Percentiles rank a stretch among this genome's conserved stretches.
phyloP scores from a whole-genome alignment of 2,888 invertebrate genomes.

The Dicyrtomina minuta region DNA sequence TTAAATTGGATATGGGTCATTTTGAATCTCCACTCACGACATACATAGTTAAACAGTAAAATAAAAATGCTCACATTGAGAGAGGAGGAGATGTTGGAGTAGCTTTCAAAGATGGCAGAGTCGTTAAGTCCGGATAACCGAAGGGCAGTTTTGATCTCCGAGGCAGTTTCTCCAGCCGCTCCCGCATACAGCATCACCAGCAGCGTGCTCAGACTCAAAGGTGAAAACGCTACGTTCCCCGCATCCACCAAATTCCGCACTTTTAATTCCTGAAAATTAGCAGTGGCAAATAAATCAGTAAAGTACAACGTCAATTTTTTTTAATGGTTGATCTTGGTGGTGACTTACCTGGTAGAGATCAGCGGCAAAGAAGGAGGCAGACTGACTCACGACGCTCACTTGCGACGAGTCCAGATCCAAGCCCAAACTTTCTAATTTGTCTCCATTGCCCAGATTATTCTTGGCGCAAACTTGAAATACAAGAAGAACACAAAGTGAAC shows the following conservation, averaged over 20 bases:
- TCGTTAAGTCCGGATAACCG: conserved; percentile 11
- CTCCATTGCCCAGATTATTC: neutral
- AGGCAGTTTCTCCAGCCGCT: neutral
- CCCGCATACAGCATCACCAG: conserved; percentile 13
- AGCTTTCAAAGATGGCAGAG: conserved; percentile 7
- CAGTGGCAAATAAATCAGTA: neutral
- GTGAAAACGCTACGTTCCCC: conserved; percentile 17
- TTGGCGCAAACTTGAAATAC: neutral
- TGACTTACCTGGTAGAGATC: conserved; percentile 7
- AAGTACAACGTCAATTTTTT: neutral
- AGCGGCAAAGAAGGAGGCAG: conserved; percentile 8
- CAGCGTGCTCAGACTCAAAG: conserved; percentile 10
- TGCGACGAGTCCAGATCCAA: too few relatives aligned
- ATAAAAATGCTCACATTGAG: too few relatives aligned
- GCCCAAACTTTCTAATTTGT: too few relatives aligned
- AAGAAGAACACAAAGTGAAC: too few relatives aligned
- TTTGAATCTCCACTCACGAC: too few relatives aligned
- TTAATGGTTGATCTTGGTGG: neutral
- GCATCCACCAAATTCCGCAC: neutral
- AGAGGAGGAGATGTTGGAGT: neutral
- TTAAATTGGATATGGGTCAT: too few relatives aligned
- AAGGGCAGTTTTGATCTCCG: conserved; percentile 16
- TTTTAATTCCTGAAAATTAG: conserved; percentile 1
- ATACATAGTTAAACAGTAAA: too few relatives aligned
- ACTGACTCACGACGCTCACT: conserved; percentile 6